These are phyloP conservation scores for Eurois occulta DNA, from an alignment of 2,888 invertebrate genomes.

Conservation along the genomic window DNA sequence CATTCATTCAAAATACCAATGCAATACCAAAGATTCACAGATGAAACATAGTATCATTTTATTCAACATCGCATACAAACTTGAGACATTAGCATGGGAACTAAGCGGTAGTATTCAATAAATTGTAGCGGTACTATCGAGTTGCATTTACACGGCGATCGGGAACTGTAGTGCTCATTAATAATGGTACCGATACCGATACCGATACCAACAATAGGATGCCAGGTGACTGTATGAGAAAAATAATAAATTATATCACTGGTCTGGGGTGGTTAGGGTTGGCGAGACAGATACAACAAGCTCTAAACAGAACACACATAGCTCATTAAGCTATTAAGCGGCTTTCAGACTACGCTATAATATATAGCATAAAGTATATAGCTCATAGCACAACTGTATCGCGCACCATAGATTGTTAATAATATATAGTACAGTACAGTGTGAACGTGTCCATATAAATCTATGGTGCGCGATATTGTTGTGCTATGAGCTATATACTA, in stretches of 20 bases:
- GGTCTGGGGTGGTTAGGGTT: slow-evolving; percentile 52
- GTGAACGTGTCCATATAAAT: no score
- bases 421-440: no score
- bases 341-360: no score
- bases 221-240: slow-evolving; percentile 61
- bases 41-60: slow-evolving; percentile 58
- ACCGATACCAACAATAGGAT: slow-evolving; percentile 68
- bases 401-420: no score
- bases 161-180: slow-evolving; percentile 71
- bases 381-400: no score
- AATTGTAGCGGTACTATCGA: slow-evolving; percentile 52
- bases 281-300: not conserved
- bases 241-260: slow-evolving; percentile 64
- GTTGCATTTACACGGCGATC: slow-evolving; percentile 56
- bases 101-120: slow-evolving; percentile 60
- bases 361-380: no score
- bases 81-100: slow-evolving; percentile 57
- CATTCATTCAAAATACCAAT: slow-evolving; percentile 14
- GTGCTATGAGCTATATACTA: no score
- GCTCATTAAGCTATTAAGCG: no score
- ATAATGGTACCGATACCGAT: slow-evolving; percentile 76
- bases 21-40: slow-evolving; percentile 27
- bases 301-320: no score
- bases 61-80: slow-evolving; percentile 57
- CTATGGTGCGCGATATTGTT: no score